Evolutionary conservation across 2,113 vertebrate species (phyloP), one percentile per base, ranked within the genome.

Genomic region (Plestiodon gilberti): DNA sequence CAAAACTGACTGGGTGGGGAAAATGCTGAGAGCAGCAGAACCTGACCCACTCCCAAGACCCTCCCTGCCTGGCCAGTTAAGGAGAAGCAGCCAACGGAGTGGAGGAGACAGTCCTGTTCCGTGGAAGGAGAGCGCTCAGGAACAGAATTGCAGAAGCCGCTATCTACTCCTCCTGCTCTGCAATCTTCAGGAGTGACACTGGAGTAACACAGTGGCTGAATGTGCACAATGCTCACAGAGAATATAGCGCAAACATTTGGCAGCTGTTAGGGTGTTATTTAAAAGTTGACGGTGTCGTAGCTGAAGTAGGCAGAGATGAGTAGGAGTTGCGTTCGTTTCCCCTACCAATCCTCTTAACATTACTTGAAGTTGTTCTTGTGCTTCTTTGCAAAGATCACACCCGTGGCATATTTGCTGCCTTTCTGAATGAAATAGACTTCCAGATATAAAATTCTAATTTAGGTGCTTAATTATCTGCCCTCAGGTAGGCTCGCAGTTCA

Each of bases 391-490:
- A 67, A 52, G 33, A 11, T 90, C 75, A 83, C 25, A 81, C 78
- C 67, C 52, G 9, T 28, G n/a, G 52, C 84, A 30, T 28, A 43
- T 81, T 18, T 70, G 83, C 33, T 1, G 0, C 88, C 87, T n/a
- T 79, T 81, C 0, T 0, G 73, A 48, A 75, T 52, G 35, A 88
- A 88, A 89, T 90, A 86, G 87, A 87, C 89, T 77, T 71, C 88
- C 40, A 78, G 91, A 86, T 94, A 89, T 85, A 90, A 94, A 93
- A 83, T 84, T 87, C 84, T 81, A 81, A 91, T 93, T 93, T 89
- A 87, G 61, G 71, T 61, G 79, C 65, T 88, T 93, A 92, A 94
- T 94, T 95, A 90, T 83, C 87, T 92, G 88, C 88, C 82, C 87
- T 93, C 88, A 93, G 91, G 90, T 92, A 18, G 23, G 40, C 82